Conservation (phyloP, 92 coral and sea anemone species). For the Porites evermanni region DNA sequence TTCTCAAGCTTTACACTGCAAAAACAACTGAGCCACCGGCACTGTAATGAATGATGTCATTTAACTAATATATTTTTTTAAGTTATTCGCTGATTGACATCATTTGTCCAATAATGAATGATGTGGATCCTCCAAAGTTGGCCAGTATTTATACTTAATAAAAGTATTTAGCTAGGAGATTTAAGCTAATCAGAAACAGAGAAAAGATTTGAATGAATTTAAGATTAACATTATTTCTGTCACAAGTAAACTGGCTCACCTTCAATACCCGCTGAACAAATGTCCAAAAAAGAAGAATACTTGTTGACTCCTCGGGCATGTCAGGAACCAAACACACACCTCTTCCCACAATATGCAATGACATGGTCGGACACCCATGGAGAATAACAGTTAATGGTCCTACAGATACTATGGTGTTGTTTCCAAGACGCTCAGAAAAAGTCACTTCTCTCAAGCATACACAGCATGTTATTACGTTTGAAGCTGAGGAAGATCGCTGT, state of each 20-base stretch:
- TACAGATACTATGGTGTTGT: conserved; percentile 42
- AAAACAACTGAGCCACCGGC: too few species aligned
- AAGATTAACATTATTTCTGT: too few species aligned
- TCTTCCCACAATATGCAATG: conserved; percentile 62
- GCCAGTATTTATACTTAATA: too few species aligned
- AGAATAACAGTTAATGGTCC: conserved; percentile 90
- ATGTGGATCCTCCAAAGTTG: too few species aligned
- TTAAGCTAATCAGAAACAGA: too few species aligned
- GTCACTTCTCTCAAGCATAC: conserved; percentile 85
- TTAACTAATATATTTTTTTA: too few species aligned
- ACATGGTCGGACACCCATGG: conserved; percentile 88
- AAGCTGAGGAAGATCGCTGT: conserved; percentile 68
- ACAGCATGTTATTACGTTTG: conserved; percentile 78
- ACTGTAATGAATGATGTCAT: too few species aligned
- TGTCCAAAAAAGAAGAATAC: conserved; percentile 85
- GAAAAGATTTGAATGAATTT: too few species aligned
- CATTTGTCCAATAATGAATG: too few species aligned
- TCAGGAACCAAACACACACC: conserved; percentile 84
- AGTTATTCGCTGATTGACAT: too few species aligned
- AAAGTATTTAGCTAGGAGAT: too few species aligned
- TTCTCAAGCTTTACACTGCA: too few species aligned
- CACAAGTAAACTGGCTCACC: conserved; percentile 52
- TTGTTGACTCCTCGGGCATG: conserved; percentile 66
- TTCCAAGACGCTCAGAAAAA: conserved; percentile 59
- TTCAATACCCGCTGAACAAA: conserved; percentile 72